Base-by-base conservation (phyloP, 2,797 vertebrate genomes). In the Epinephelus awoara region DNA sequence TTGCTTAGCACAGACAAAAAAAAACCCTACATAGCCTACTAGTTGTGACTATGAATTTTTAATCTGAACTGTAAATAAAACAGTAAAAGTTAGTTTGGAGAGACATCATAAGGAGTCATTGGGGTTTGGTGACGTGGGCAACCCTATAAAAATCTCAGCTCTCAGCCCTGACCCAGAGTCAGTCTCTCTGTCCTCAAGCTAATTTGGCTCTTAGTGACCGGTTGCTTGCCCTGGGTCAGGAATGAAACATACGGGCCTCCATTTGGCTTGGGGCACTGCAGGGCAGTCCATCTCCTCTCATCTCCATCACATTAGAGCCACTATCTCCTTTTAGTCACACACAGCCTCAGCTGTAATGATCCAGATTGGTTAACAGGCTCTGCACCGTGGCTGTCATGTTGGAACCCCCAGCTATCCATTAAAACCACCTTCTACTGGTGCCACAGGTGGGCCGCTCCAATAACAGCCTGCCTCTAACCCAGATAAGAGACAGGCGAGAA, bases 381-480 rank as follows among this genome's bases (percentile, higher is more conserved):
- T 23, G 67, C 72, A 59, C 64, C 13, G 15, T 13, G n/a, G 82
- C 67, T 66, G 80, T 88, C 83, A 72, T 71, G 77, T 69, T 25
- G 80, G 84, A 87, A 87, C 76, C 70, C 70, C 38, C 79, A 40
- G 62, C 73, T 17, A 79, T 86, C 87, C 75, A 77, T 91, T 87
- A 86, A 55, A 50, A 72, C 77, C 75, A 77, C 72, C 57, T 74
- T 83, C 75, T 75, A 72, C 67, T 6, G 50, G 72, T 81, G 80
- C 87, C 83, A 82, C 83, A 91, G 84, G 88, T 91, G 89, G 40
- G 87, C 77, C 29, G 71, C 47, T 90, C 85, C 84, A 78, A 58
- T 85, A 87, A 89, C 82, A 79, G 84, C 58, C 80, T 25, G 65
- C 72, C 80, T 88, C 86, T 88, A 90, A 90, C 91, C 92, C 85